These are phyloP conservation scores for Andrena fulva DNA, from an alignment of 2,888 invertebrate species.

Conservation along the genomic window DNA sequence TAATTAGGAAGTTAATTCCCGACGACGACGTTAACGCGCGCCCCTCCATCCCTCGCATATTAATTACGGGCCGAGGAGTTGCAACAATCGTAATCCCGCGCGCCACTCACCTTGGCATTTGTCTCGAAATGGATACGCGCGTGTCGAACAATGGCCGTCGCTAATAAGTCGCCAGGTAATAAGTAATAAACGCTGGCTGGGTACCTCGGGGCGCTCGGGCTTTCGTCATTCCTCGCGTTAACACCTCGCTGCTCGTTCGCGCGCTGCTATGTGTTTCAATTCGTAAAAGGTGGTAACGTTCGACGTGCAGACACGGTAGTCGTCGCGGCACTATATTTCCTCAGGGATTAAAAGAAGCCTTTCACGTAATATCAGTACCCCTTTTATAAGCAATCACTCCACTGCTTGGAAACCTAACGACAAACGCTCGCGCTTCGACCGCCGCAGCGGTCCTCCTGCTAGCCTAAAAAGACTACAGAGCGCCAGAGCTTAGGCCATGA, in stretches of 20 bases:
- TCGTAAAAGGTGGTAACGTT: not conserved
- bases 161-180: conserved; percentile 77
- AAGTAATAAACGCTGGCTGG: conserved; percentile 58
- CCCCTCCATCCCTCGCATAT: conserved; percentile 63
- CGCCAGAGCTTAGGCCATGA: too few species aligned
- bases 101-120: conserved; percentile 80
- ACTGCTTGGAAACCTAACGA: too few species aligned
- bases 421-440: too few species aligned
- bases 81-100: conserved; percentile 71
- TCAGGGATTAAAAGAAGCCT: not conserved
- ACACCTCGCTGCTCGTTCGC: conserved; percentile 27
- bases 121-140: conserved; percentile 77
- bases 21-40: conserved; percentile 33
- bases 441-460: too few species aligned
- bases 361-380: not conserved
- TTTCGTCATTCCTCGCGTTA: conserved; percentile 39
- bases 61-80: conserved; percentile 70
- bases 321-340: not conserved
- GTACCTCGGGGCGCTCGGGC: not conserved
- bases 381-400: not conserved
- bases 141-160: conserved; percentile 78
- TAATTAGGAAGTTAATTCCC: conserved; percentile 64
- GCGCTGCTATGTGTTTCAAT: not conserved
- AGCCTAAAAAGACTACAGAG: too few species aligned
- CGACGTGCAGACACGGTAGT: too few species aligned